phyloP scores from a whole-genome alignment of 2,888 invertebrate genomes.

The Heteropelma amictum region DNA sequence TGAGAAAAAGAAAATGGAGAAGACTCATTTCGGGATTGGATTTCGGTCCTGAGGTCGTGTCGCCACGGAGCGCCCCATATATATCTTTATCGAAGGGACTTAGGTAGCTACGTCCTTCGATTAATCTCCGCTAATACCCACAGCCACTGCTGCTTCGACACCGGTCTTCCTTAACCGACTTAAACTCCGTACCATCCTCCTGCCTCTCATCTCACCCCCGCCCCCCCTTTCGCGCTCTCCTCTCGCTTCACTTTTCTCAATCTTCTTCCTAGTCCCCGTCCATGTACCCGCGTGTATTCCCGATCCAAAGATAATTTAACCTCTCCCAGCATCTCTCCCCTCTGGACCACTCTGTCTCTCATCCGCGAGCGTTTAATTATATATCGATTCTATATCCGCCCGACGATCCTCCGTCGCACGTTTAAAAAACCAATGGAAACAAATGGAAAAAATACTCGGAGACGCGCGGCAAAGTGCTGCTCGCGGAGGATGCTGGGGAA shows the following conservation, averaged over 20 bases:
- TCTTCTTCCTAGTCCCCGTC: slow-evolving; percentile 31
- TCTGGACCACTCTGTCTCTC: slow-evolving; percentile 18
- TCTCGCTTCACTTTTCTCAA: neutral
- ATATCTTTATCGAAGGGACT: slow-evolving; percentile 43
- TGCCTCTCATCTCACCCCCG: neutral
- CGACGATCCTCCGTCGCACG: too few relatives aligned
- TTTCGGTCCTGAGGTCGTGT: too few relatives aligned
- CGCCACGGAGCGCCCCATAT: too few relatives aligned
- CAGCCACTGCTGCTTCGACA: slow-evolving; percentile 66
- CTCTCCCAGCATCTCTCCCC: slow-evolving; percentile 41
- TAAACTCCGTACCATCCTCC: slow-evolving; percentile 57
- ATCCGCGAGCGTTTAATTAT: slow-evolving; percentile 50
- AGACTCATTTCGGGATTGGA: too few relatives aligned
- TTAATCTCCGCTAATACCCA: slow-evolving; percentile 74
- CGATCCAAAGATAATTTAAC: slow-evolving; percentile 49
- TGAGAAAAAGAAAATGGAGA: too few relatives aligned
- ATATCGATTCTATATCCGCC: slow-evolving; percentile 7
- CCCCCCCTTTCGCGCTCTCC: neutral
- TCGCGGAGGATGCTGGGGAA: too few relatives aligned
- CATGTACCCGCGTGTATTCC: slow-evolving; percentile 3
- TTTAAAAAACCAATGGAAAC: too few relatives aligned
- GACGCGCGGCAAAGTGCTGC: too few relatives aligned
- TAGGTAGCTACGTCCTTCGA: slow-evolving; percentile 62
- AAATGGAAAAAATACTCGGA: too few relatives aligned
- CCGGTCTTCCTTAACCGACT: slow-evolving; percentile 63